A percentile compares a stretch with the other conserved stretches of the same genome.
These are phyloP conservation scores for Atherix ibis DNA, from an alignment of 2,888 invertebrate genomes.

Conservation along the genomic window DNA sequence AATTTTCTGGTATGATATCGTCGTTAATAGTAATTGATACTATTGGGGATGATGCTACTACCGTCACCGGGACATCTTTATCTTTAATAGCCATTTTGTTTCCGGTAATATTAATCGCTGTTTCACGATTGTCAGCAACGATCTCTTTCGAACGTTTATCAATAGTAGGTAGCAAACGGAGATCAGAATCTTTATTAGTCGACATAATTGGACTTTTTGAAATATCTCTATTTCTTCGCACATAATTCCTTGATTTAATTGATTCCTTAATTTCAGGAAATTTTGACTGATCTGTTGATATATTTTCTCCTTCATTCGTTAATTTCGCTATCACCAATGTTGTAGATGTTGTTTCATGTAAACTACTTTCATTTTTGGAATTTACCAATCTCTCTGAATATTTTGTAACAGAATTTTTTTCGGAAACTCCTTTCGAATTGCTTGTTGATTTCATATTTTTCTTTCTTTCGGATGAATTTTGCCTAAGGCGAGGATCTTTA, in stretches of 20 bases:
- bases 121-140: no score
- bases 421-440: background rate
- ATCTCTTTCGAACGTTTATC: no score
- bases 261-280: slow-evolving; percentile 41
- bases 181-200: slow-evolving; percentile 13
- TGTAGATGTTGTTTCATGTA: slow-evolving; percentile 2
- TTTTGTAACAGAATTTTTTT: background rate
- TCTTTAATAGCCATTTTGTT: no score
- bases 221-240: slow-evolving; percentile 45
- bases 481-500: slow-evolving; percentile 1
- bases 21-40: slow-evolving; percentile 4
- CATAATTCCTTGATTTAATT: slow-evolving; percentile 46
- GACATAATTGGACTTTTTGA: slow-evolving; percentile 38
- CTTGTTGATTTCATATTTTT: no score
- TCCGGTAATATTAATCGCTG: no score
- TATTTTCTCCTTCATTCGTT: no score
- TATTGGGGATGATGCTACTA: background rate
- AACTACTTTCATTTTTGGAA: slow-evolving; percentile 9
- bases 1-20: slow-evolving; percentile 8
- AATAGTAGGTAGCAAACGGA: no score
- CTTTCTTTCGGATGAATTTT: no score
- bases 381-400: slow-evolving; percentile 7
- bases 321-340: slow-evolving; percentile 1
- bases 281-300: slow-evolving; percentile 3
- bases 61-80: background rate